Conservation (phyloP, 2,113 vertebrate genomes). For the Gnathonemus echidnorhynchus region DNA sequence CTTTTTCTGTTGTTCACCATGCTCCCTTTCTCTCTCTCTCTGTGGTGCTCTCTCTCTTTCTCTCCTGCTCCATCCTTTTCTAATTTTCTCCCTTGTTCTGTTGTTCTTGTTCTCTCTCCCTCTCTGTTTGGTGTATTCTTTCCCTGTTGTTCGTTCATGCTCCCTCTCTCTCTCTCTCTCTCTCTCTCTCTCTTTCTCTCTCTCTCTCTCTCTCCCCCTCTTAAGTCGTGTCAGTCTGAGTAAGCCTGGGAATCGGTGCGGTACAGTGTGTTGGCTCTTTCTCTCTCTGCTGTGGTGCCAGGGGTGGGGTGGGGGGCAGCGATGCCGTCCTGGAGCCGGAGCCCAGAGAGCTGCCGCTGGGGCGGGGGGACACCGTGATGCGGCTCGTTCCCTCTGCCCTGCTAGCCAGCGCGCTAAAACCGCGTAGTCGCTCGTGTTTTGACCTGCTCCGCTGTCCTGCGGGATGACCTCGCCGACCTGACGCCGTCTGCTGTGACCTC, state of each 20-base stretch:
- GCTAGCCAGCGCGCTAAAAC: background rate
- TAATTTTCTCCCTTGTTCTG: background rate
- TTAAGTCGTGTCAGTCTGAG: slow-evolving; percentile 47
- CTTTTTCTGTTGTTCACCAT: background rate
- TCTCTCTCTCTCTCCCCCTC: slow-evolving; percentile 47
- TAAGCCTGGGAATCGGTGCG: background rate
- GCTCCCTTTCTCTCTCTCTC: background rate
- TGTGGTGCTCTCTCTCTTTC: background rate
- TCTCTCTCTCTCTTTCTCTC: slow-evolving; percentile 5
- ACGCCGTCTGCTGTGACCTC: slow-evolving; percentile 10
- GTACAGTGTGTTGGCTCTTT: background rate
- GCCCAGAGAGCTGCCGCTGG: background rate
- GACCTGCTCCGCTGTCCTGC: background rate
- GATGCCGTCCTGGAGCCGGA: background rate
- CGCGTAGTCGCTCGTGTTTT: background rate
- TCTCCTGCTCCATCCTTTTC: slow-evolving; percentile 10
- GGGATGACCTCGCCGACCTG: background rate
- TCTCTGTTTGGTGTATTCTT: background rate
- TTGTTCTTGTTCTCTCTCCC: background rate
- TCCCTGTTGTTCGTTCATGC: slow-evolving; percentile 2
- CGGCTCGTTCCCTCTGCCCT: background rate
- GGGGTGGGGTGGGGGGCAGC: background rate
- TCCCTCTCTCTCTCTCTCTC: background rate
- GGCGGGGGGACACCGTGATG: background rate
- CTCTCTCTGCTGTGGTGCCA: background rate